A percentile compares a stretch with the other conserved stretches of the same genome.
Evolutionary conservation across 2,888 invertebrate genomes (phyloP).

Genomic region (Calephelis perditalis): DNA sequence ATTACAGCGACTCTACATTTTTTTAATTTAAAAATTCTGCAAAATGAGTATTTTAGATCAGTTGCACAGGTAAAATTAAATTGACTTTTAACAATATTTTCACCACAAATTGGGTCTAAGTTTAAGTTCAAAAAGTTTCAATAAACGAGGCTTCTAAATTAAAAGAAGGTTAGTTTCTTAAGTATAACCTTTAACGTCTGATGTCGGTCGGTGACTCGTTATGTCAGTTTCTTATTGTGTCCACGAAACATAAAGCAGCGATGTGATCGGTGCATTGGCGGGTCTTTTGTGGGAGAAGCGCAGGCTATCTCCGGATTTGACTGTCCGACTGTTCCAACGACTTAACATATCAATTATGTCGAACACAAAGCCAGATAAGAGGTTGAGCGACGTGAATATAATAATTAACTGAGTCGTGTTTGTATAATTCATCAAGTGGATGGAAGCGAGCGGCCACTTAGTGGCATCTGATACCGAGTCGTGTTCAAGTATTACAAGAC

Average conservation of each 20-base stretch:
- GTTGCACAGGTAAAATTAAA: too few relatives aligned
- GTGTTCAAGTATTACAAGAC: too few relatives aligned
- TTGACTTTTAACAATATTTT: too few relatives aligned
- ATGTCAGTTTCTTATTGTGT: conserved; percentile 64
- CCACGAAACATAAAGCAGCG: conserved; percentile 44
- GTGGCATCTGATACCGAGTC: conserved; percentile 32
- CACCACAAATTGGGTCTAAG: too few relatives aligned
- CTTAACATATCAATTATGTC: conserved; percentile 77
- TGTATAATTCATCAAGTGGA: conserved; percentile 74
- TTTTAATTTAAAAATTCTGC: too few relatives aligned
- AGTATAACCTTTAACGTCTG: background rate
- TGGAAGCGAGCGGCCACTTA: conserved; percentile 62
- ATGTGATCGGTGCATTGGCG: conserved; percentile 35
- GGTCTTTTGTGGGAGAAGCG: conserved; percentile 30
- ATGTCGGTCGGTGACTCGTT: conserved; percentile 40
- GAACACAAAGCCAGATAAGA: conserved; percentile 70
- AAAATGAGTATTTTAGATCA: too few relatives aligned
- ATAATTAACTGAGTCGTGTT: conserved; percentile 77
- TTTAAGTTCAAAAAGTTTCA: too few relatives aligned
- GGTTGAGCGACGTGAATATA: conserved; percentile 73
- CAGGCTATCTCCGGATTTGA: conserved; percentile 48
- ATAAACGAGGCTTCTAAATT: too few relatives aligned
- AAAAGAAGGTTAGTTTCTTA: too few relatives aligned
- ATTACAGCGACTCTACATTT: too few relatives aligned
- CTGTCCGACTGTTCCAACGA: conserved; percentile 68